Conservation (phyloP, 2,888 invertebrate species). For the Drosophila kanekoi region DNA sequence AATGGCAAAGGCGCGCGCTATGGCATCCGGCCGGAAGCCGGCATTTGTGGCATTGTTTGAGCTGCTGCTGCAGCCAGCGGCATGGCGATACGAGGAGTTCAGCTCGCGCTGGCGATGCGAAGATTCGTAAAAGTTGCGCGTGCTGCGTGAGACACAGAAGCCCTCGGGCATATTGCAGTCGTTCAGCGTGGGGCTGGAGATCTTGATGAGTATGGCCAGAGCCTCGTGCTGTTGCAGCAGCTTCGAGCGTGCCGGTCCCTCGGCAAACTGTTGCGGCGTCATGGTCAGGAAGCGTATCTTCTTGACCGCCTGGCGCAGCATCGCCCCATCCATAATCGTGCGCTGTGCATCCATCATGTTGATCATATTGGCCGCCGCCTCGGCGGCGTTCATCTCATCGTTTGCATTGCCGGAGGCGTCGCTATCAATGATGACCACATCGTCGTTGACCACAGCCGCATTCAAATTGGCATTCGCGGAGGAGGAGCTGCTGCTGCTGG, state of each 20-base stretch:
- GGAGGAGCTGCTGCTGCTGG: slow-evolving; percentile 5
- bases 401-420: slow-evolving; percentile 68
- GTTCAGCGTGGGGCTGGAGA: slow-evolving; percentile 89
- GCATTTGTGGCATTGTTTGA: slow-evolving; percentile 28
- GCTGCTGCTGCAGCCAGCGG: slow-evolving; percentile 33
- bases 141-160: slow-evolving; percentile 87
- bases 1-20: slow-evolving; percentile 61
- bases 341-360: slow-evolving; percentile 81
- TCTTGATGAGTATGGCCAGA: slow-evolving; percentile 93
- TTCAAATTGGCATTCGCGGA: slow-evolving; percentile 17
- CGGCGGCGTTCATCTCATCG: slow-evolving; percentile 53
- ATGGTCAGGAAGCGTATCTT: slow-evolving; percentile 93
- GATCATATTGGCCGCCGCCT: slow-evolving; percentile 68
- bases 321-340: slow-evolving; percentile 77
- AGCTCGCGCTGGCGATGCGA: slow-evolving; percentile 82
- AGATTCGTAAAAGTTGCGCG: slow-evolving; percentile 79
- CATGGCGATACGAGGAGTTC: slow-evolving; percentile 68
- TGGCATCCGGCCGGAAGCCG: slow-evolving; percentile 33
- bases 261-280: slow-evolving; percentile 93
- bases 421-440: slow-evolving; percentile 81
- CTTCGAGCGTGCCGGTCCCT: slow-evolving; percentile 91
- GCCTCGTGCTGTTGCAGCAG: slow-evolving; percentile 91
- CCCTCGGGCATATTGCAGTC: slow-evolving; percentile 91
- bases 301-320: slow-evolving; percentile 89
- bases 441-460: slow-evolving; percentile 51